Evolutionary conservation across 2,797 vertebrate genomes (phyloP), one percentile per base, ranked within the genome.

Genomic region (Glossophaga mutica): DNA sequence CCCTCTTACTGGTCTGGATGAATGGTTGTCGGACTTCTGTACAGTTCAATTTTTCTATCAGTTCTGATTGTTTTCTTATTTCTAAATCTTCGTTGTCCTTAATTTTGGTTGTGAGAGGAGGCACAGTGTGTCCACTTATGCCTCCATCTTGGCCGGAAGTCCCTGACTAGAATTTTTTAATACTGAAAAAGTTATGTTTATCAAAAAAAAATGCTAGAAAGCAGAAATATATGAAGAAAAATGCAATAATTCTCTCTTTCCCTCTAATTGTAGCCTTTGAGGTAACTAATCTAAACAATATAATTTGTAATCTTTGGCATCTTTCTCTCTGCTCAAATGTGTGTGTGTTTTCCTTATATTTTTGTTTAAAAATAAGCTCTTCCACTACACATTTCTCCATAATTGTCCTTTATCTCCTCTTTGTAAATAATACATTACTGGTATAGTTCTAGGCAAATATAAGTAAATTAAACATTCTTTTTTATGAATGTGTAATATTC

Each of bases 291-390:
- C 78, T 81, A 67, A 77, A 91, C 2, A 59, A n/a, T 82, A 93
- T 70, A 19, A 67, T 68, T 78, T 94, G 21, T 70, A 87, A 74
- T 11, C 5, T 67, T 91, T 34, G 67, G 3, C n/a, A 74, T 77
- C 48, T 83, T 86, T 92, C 42, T 68, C 29, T 74, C 22, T 78
- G 46, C 46, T 89, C 73, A 81, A 21, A 65, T 62, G 22, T 71
- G 16, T 79, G 24, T 16, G 1, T 73, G 21, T 94, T 71, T 76
- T 65, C 14, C 37, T 67, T 34, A 55, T 48, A 18, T 52, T 55
- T 94, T 87, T 94, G 46, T 91, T 84, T 9, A 87, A 87, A 70
- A 83, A 88, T 65, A 91, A 71, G 3, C 26, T 74, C 59, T 37
- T 91, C 85, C 24, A 79, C 6, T 85, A 24, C 57, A 22, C 4